Evolutionary conservation across 2,888 invertebrate species (phyloP).

Genomic region (Campoletis raptor): DNA sequence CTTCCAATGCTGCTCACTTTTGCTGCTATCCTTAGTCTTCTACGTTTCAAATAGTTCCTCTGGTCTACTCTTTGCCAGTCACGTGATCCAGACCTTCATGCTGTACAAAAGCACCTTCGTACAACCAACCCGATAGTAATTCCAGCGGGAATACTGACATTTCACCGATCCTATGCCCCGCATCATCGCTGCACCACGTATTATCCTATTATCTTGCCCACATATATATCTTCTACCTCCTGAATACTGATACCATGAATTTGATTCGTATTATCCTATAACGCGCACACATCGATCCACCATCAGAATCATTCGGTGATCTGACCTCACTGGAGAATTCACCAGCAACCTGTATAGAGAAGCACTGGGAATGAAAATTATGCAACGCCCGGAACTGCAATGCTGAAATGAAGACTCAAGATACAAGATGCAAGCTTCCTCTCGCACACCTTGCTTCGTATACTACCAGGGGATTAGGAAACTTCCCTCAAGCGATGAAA

Average conservation of each 20-base stretch:
- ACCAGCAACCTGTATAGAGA: background rate
- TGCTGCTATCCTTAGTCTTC: constrained; percentile 10
- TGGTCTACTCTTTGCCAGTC: background rate
- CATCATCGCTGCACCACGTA: background rate
- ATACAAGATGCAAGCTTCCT: constrained; percentile 1
- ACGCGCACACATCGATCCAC: constrained; percentile 22
- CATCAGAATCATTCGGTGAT: background rate
- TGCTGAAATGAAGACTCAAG: constrained; percentile 4
- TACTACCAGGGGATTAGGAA: background rate
- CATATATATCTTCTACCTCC: constrained; percentile 10
- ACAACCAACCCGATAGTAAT: constrained; percentile 23
- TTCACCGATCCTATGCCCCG: background rate
- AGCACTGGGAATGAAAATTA: constrained; percentile 19
- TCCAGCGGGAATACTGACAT: constrained; percentile 23
- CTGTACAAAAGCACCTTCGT: constrained; percentile 21
- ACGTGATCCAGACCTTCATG: constrained; percentile 24
- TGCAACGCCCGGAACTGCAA: background rate
- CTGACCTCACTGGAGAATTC: background rate
- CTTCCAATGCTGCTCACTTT: constrained; percentile 10
- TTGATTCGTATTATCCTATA: constrained; percentile 13
- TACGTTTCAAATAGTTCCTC: constrained; percentile 1
- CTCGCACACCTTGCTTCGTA: background rate
- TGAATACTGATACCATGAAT: constrained; percentile 32
- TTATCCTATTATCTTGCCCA: constrained; percentile 9
- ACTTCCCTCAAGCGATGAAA: background rate